Evolutionary conservation across 2,797 vertebrate species (phyloP).

Genomic region (Neosilurus hyrtlii): DNA sequence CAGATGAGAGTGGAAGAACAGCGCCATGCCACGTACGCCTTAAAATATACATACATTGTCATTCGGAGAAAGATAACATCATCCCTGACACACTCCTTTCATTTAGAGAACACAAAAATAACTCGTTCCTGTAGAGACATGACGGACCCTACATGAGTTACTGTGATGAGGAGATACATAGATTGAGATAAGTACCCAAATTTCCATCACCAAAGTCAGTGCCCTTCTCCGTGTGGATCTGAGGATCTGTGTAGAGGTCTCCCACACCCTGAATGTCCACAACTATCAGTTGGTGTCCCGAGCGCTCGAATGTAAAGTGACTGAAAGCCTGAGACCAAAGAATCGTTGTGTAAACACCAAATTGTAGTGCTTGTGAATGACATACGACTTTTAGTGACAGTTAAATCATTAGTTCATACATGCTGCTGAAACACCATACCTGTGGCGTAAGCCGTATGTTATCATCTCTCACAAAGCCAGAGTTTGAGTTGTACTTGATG

Average conservation of each 20-base stretch:
- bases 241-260: constrained; percentile 96
- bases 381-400: neutral
- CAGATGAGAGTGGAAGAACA: constrained; percentile 95
- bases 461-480: constrained; percentile 93
- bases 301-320: constrained; percentile 95
- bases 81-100: neutral
- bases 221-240: constrained; percentile 92
- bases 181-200: constrained; percentile 76
- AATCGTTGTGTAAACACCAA: neutral
- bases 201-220: constrained; percentile 97
- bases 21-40: constrained; percentile 97
- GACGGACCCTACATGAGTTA: neutral
- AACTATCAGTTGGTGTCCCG: constrained; percentile 93
- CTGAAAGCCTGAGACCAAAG: constrained; percentile 83
- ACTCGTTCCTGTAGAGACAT: neutral
- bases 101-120: neutral
- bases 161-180: neutral
- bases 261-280: constrained; percentile 98
- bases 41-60: constrained; percentile 16
- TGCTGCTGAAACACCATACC: constrained; percentile 65
- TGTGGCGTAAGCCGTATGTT: constrained; percentile 94
- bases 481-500: constrained; percentile 99
- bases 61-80: neutral
- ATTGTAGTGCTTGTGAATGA: neutral
- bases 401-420: neutral